Evolutionary conservation across 2,113 vertebrate species (phyloP).

Genomic region (Alexandromys fortis): DNA sequence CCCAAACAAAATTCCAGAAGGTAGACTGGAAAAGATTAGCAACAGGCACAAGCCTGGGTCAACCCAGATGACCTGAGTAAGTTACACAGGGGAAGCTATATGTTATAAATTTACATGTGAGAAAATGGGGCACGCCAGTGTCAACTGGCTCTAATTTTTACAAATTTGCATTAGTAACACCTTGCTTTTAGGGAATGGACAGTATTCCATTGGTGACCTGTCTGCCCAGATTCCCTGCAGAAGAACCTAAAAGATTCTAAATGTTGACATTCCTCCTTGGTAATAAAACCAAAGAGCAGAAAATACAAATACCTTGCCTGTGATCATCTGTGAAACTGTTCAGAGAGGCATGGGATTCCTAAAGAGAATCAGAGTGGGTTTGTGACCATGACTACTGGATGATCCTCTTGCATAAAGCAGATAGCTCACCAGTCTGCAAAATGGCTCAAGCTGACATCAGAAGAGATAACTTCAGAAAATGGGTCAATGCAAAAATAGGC

Average conservation of each 20-base stretch:
- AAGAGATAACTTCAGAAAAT: constrained; percentile 39
- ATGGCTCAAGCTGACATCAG: background rate
- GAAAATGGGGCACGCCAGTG: background rate
- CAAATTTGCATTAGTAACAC: constrained; percentile 19
- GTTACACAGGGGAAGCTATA: background rate
- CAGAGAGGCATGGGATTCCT: background rate
- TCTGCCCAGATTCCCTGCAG: background rate
- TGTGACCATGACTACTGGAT: background rate
- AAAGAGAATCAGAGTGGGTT: background rate
- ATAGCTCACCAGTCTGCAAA: background rate
- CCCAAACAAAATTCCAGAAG: background rate
- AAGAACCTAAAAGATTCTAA: background rate
- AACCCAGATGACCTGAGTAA: background rate
- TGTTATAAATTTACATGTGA: background rate
- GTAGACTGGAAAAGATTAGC: background rate
- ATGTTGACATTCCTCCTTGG: background rate
- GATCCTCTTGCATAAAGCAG: background rate
- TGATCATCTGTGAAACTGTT: background rate
- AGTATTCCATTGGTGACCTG: background rate
- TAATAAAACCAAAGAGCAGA: background rate
- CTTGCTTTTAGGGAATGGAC: background rate
- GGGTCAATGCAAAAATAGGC: background rate
- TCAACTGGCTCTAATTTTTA: background rate
- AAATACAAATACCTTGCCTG: background rate
- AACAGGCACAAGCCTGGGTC: background rate